Evolutionary conservation across 2,113 vertebrate genomes (phyloP).

Genomic region (Salvator merianae): DNA sequence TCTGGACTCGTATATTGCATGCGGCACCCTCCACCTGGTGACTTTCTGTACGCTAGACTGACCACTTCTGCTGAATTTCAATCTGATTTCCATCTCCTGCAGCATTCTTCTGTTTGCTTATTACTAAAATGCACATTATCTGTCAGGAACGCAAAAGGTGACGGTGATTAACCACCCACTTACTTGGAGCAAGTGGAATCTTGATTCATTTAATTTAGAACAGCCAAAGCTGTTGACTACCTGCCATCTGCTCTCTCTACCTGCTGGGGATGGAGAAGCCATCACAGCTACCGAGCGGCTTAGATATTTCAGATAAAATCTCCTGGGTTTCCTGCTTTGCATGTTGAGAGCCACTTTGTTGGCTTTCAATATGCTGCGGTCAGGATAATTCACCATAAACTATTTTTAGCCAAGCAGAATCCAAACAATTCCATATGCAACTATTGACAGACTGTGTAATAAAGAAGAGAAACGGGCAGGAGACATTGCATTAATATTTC

Average conservation of each 20-base stretch:
- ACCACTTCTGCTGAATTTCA: slow-evolving; percentile 49
- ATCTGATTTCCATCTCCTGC: slow-evolving; percentile 33
- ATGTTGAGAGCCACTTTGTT: not conserved
- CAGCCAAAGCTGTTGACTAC: slow-evolving; percentile 33
- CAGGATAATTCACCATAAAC: slow-evolving; percentile 16
- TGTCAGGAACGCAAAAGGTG: slow-evolving; percentile 44
- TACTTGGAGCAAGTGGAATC: slow-evolving; percentile 52
- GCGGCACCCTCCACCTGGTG: not conserved
- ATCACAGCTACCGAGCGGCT: accelerated
- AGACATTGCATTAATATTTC: slow-evolving; percentile 4
- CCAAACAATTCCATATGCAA: slow-evolving; percentile 4
- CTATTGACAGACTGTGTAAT: slow-evolving; percentile 21
- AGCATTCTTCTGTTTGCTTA: slow-evolving; percentile 25
- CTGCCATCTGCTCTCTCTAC: slow-evolving; percentile 57
- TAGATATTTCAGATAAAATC: accelerated
- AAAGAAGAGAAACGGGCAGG: slow-evolving; percentile 11
- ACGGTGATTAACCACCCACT: slow-evolving; percentile 58
- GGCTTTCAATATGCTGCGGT: slow-evolving; percentile 7
- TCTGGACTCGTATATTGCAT: not conserved
- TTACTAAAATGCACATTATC: slow-evolving; percentile 49
- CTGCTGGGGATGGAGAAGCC: slow-evolving; percentile 40
- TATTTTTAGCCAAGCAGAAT: slow-evolving; percentile 39
- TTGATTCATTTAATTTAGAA: slow-evolving; percentile 60
- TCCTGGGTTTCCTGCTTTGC: not conserved
- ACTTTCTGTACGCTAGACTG: slow-evolving; percentile 7